phyloP scores from a whole-genome alignment of 2,113 vertebrate genomes.

The Aptenodytes forsteri region DNA sequence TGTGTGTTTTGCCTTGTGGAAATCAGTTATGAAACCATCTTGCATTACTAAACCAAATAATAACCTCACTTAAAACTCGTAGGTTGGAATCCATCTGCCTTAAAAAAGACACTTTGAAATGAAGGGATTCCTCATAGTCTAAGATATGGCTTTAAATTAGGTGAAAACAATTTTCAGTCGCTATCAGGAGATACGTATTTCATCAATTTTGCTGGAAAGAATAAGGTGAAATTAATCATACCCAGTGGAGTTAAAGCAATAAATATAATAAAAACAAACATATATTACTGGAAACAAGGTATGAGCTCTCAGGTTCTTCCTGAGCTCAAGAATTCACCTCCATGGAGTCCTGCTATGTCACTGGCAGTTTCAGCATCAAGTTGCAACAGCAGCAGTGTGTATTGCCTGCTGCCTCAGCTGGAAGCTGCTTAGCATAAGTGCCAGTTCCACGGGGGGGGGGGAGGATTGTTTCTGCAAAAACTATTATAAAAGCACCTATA shows the following conservation, averaged over 20 bases:
- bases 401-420: background rate
- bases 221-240: background rate
- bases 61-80: background rate
- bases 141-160: background rate
- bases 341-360: background rate
- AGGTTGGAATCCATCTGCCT: background rate
- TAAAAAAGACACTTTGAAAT: background rate
- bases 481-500: background rate
- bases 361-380: background rate
- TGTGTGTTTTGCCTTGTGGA: slow-evolving; percentile 26
- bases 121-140: background rate
- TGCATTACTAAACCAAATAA: slow-evolving; percentile 18
- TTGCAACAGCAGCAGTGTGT: accelerated
- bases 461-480: background rate
- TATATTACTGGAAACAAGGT: background rate
- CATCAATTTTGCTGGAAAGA: background rate
- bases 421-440: background rate
- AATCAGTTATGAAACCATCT: slow-evolving; percentile 4
- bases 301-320: background rate
- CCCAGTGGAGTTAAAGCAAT: background rate
- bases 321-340: background rate
- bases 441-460: background rate
- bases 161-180: background rate
- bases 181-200: background rate
- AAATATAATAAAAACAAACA: background rate